Evolutionary conservation across 2,888 invertebrate genomes (phyloP), one percentile per base, ranked within the genome.

Genomic region (Prionchulus punctatus): DNA sequence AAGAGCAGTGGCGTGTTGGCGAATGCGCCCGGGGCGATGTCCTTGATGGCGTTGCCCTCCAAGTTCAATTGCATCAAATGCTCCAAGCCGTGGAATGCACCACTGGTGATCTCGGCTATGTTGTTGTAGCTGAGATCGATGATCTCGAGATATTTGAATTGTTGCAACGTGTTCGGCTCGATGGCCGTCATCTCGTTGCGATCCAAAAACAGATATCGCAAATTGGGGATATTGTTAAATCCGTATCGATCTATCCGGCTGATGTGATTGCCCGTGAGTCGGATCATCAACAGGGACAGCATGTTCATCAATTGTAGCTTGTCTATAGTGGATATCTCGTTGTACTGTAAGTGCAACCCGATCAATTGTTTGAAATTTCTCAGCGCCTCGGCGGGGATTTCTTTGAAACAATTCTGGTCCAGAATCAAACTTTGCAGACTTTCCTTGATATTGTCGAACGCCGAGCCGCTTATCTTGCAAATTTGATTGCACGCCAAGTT

Each of bases 81-180:
- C 36, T 7, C 36, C 36, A 36, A 36, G 7, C 36, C 36, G 7
- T 36, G 36, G 36, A 36, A 36, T 36, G 18, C 18, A 36, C 36
- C 36, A 18, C 36, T 36, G 18, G 36, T 36, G 7, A 36, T 36
- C 18, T 18, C 18, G 36, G 54, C 12, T n/a, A 70, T 60, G 53
- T 66, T 62, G 61, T 70, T 70, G 64, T 65, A 67, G 48, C 67
- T 66, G 26, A 70, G 59, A 56, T 70, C 70, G 53, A 69, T 54
- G 23, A 69, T 67, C 59, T 69, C 63, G 31, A 47, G 31, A 0
- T 53, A 26, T 47, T 63, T 61, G 61, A 66, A 66, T 56, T 70
- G 69, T 67, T 84, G 79, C 69, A 89, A 85, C 60, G 86, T 85
- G 55, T 84, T 81, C 23, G 84, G 80, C 59, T 82, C 81, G 64